Evolutionary conservation across 1,140 invertebrate genomes (phyloP), one percentile per base, ranked within the genome.

Genomic region (Parasteatoda tepidariorum): DNA sequence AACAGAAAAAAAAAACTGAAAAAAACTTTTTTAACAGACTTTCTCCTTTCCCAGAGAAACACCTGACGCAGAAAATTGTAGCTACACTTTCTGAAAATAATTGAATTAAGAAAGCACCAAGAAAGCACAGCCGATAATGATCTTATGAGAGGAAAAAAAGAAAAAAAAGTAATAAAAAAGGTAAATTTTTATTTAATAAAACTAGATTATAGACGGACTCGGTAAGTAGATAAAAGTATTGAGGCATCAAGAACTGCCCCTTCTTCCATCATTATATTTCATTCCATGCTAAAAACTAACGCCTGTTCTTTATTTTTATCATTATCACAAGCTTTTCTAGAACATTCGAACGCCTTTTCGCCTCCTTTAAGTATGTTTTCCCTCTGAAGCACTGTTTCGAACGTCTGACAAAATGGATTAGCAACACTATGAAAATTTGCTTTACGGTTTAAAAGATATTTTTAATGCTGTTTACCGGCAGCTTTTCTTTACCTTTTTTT

Each of bases 161-260:
- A 48, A 48, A 48, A n/a, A n/a, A 13, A 48, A 48, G 24, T 82
- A 82, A 82, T 70, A 71, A 38, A 48, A 48, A 64, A 82, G 13
- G 78, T 31, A 82, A 82, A 82, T 82, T 82, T 82, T 82, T 82
- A 82, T 82, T 82, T 71, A 82, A 82, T 82, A 82, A 70, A 82
- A 82, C 66, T 30, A 82, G 78, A 82, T 82, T 82, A 82, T 71
- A 62, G 66, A 67, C 41, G 33, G 67, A 28, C 34, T 28, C 33
- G 31, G 24, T 70, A 82, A 82, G 78, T 82, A 82, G 78, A 82
- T 82, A 82, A 82, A 82, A 82, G 78, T 82, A 82, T 82, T 71
- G 66, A 71, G 55, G 78, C 76, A 71, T 62, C 34, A 57, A 64
- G 28, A 28, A 62, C 26, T 38, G 22, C n/a, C 61, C 64, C 38